phyloP scores from a whole-genome alignment of 1,140 invertebrate genomes.

The Ectropis grisescens region DNA sequence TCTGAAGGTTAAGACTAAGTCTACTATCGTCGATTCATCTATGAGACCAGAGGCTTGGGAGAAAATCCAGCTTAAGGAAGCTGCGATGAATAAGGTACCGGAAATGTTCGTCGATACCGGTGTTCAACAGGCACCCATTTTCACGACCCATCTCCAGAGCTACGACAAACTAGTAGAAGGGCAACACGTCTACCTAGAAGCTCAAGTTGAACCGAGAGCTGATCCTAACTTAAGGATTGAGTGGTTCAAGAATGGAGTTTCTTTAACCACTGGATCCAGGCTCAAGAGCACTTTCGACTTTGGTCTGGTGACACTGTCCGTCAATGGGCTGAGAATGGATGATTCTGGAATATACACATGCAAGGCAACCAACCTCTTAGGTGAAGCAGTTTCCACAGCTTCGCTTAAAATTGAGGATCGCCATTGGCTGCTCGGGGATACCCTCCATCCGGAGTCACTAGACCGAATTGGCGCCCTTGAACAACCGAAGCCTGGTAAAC shows the following conservation, averaged over 20 bases:
- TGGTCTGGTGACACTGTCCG: conserved; percentile 92
- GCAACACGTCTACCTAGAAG: conserved; percentile 93
- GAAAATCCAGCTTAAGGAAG: conserved; percentile 90
- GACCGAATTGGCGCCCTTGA: conserved; percentile 90
- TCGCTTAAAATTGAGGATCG: conserved; percentile 91
- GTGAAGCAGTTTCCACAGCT: conserved; percentile 92
- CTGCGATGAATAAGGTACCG: conserved; percentile 89
- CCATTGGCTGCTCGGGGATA: conserved; percentile 89
- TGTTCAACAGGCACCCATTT: conserved; percentile 89
- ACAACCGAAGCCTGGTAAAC: conserved; percentile 75
- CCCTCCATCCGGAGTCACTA: conserved; percentile 92
- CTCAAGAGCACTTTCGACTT: conserved; percentile 93
- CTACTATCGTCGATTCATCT: conserved; percentile 83
- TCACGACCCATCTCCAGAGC: conserved; percentile 90
- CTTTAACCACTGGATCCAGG: conserved; percentile 85
- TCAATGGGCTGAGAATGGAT: conserved; percentile 86
- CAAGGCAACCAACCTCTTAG: conserved; percentile 90
- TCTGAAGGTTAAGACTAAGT: conserved; percentile 86
- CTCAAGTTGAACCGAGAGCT: conserved; percentile 94
- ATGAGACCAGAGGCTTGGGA: conserved; percentile 91
- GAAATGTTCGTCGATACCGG: conserved; percentile 86
- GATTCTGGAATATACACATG: conserved; percentile 96
- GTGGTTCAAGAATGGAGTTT: conserved; percentile 95
- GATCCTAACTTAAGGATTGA: conserved; percentile 93
- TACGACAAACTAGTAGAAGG: conserved; percentile 89